phyloP scores from a whole-genome alignment of 1,140 invertebrate genomes.

The Sycophaga agraensis region DNA sequence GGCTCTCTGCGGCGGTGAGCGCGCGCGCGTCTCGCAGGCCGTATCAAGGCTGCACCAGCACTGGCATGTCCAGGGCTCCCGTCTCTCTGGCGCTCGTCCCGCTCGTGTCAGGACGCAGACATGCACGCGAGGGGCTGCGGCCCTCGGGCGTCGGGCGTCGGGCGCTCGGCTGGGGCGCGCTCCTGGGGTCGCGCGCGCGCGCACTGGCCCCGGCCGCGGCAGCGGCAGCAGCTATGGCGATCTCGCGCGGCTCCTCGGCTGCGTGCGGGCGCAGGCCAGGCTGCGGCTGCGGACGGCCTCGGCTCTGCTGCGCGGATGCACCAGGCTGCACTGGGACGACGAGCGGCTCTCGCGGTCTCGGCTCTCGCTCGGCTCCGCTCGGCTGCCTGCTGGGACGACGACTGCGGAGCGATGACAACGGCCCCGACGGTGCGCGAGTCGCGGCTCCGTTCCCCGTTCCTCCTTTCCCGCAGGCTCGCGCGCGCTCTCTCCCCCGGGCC shows the following conservation, averaged over 20 bases:
- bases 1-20: background rate
- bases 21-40: background rate
- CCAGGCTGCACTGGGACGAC: background rate
- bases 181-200: background rate
- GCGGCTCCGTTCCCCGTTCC: background rate
- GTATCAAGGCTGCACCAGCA: conserved; percentile 4
- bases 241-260: background rate
- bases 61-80: background rate
- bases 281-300: too few relatives aligned
- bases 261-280: background rate
- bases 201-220: background rate
- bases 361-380: too few relatives aligned
- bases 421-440: too few relatives aligned
- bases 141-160: too few relatives aligned
- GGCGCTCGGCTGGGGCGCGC: too few relatives aligned
- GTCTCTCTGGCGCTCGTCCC: background rate
- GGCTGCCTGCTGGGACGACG: background rate
- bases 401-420: background rate
- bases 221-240: background rate
- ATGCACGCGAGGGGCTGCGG: too few relatives aligned
- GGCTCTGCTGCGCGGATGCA: too few relatives aligned
- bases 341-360: background rate
- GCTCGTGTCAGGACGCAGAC: background rate
- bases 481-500: too few relatives aligned
- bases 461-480: too few relatives aligned